These are phyloP conservation scores for Penaeus chinensis DNA, from an alignment of 1,140 invertebrate genomes.

Conservation along the genomic window DNA sequence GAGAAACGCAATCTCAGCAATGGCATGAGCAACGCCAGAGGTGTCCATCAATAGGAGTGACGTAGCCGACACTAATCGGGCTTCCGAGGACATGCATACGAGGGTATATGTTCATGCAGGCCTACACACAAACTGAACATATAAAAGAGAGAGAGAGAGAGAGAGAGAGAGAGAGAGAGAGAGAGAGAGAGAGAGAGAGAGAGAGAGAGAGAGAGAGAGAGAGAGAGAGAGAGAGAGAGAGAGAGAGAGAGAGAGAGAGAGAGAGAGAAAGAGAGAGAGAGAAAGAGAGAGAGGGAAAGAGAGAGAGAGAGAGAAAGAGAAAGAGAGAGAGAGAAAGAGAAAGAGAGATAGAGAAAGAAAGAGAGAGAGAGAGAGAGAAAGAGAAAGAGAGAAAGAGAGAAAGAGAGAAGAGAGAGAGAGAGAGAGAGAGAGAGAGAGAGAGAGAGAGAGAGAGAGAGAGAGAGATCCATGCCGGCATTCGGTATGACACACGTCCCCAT, in stretches of 20 bases:
- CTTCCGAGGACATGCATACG: too few relatives aligned
- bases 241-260: too few relatives aligned
- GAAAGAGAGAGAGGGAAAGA: background rate
- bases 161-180: background rate
- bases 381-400: background rate
- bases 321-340: background rate
- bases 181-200: background rate
- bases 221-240: background rate
- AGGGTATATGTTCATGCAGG: too few relatives aligned
- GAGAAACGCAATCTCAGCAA: too few relatives aligned
- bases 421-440: background rate
- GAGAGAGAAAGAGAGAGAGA: background rate
- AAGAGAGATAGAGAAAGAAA: too few relatives aligned
- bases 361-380: background rate
- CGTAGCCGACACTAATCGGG: too few relatives aligned
- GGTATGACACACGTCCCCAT: too few relatives aligned
- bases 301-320: background rate
- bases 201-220: background rate
- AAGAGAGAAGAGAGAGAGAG: conserved; percentile 11
- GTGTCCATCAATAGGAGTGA: too few relatives aligned
- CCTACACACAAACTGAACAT: too few relatives aligned
- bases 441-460: background rate
- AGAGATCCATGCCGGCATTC: too few relatives aligned
- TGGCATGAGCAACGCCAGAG: too few relatives aligned
- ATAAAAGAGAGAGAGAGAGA: too few relatives aligned